A percentile compares a stretch with the other conserved stretches of the same genome.
Conservation (phyloP, 2,888 invertebrate genomes). For the Hartigia nigra region DNA sequence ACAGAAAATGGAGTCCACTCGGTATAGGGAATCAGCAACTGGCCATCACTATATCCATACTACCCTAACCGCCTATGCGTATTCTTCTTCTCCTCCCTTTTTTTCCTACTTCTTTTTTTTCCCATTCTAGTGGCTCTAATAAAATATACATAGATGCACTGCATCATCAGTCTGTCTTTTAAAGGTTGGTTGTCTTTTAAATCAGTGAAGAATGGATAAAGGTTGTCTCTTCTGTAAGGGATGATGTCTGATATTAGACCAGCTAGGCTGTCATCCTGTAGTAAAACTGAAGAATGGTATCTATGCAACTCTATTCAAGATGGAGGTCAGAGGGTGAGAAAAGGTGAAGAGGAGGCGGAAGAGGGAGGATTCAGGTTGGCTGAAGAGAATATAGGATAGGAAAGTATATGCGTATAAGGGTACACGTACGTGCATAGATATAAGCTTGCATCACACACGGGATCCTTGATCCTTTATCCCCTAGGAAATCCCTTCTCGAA, state of each 20-base stretch:
- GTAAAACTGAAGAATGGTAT: constrained; percentile 39
- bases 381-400: constrained; percentile 54
- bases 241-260: constrained; percentile 61
- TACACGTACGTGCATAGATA: constrained; percentile 21
- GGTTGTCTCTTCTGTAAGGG: constrained; percentile 40
- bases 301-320: constrained; percentile 12
- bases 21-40: not conserved
- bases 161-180: not conserved
- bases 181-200: not conserved
- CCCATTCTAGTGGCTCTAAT: not conserved
- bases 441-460: constrained; percentile 53
- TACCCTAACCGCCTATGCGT: too few relatives aligned
- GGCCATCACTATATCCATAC: too few relatives aligned
- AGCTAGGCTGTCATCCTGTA: constrained; percentile 38
- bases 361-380: constrained; percentile 26
- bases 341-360: constrained; percentile 10
- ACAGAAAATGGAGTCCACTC: not conserved
- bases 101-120: not conserved
- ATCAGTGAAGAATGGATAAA: not conserved
- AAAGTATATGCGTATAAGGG: constrained; percentile 15
- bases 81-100: not conserved
- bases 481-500: constrained; percentile 3
- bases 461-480: constrained; percentile 53
- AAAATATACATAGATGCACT: not conserved
- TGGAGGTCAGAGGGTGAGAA: constrained; percentile 19